Evolutionary conservation across 2,888 invertebrate genomes (phyloP), one percentile per base, ranked within the genome.

Genomic region (Tenthredo distinguenda): DNA sequence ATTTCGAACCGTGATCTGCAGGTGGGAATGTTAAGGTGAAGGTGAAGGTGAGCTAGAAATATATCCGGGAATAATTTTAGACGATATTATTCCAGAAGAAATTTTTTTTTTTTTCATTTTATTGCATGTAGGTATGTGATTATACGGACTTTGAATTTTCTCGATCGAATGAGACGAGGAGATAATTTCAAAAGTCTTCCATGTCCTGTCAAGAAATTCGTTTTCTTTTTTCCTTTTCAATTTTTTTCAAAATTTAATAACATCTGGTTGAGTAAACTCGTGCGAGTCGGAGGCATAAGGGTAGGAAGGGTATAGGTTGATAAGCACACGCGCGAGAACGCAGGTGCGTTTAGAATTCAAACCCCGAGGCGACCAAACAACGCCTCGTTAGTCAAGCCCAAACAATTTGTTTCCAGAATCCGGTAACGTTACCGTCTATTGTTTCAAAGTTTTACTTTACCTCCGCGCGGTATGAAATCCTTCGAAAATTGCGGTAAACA

Each of bases 331-430:
- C 21, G 31, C 12, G 34, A 12, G 18, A 50, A 50, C 77, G 31
- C 77, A 77, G 77, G 77, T 77, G 77, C 77, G 77, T 55, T 50
- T 18, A 65, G 62, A 81, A 77, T 77, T 81, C 40, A 58, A 34
- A 55, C 58, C 62, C 43, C 18, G 12, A 31, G 62, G 81, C 62
- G 26, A 81, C 47, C 81, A 81, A 81, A 81, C 81, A 81, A 65
- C 58, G 62, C 81, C 65, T 81, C 81, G 81, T 81, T 81, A 81
- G 81, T 81, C 62, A 40, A 58, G 65, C 40, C 65, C 65, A 81
- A 81, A 81, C 62, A 81, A 81, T 81, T 81, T 58, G 81, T 81
- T 62, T 81, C 34, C 26, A 58, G 40, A 58, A 62, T 34, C 62
- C 21, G 40, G 12, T 62, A 34, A 40, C 12, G n/a, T 7, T 40